These are phyloP conservation scores for Drosophila kambysellisi DNA, from an alignment of 2,888 invertebrate genomes.

Conservation along the genomic window DNA sequence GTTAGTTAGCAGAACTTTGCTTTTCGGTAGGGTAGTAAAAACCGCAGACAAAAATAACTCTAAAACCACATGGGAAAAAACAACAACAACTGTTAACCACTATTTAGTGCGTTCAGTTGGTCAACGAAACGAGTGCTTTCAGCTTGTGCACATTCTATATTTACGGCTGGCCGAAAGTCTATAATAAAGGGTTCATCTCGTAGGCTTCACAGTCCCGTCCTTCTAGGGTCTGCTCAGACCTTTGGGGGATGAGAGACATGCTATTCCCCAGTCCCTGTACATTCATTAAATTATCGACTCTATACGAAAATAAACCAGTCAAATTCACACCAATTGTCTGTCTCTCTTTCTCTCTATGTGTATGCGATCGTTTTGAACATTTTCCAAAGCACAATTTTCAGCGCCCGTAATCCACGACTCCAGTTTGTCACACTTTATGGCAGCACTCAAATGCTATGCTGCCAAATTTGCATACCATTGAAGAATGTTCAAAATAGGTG, in stretches of 20 bases:
- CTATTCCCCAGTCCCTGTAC: constrained; percentile 37
- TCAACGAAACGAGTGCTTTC: constrained; percentile 54
- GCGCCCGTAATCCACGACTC: constrained; percentile 49
- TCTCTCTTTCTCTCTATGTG: constrained; percentile 1
- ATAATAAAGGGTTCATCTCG: constrained; percentile 30
- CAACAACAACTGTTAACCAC: constrained; percentile 52
- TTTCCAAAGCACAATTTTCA: constrained; percentile 61
- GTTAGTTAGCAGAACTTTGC: background rate
- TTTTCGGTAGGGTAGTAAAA: constrained; percentile 13
- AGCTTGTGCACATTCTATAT: constrained; percentile 33
- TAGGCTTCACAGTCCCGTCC: constrained; percentile 7
- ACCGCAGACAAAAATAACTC: constrained; percentile 18
- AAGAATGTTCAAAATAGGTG: constrained; percentile 14
- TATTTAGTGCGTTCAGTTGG: constrained; percentile 46
- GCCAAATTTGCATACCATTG: constrained; percentile 58
- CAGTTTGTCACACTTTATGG: constrained; percentile 67
- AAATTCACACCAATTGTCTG: constrained; percentile 16
- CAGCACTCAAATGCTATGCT: constrained; percentile 52
- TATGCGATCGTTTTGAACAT: constrained; percentile 23
- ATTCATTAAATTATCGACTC: constrained; percentile 68
- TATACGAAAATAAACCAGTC: constrained; percentile 66
- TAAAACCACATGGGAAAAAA: constrained; percentile 3
- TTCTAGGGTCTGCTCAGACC: constrained; percentile 10
- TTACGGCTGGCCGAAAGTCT: constrained; percentile 17
- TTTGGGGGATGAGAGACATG: constrained; percentile 8